phyloP scores from a whole-genome alignment of 2,888 invertebrate species.

The Neoitamus cyanurus region DNA sequence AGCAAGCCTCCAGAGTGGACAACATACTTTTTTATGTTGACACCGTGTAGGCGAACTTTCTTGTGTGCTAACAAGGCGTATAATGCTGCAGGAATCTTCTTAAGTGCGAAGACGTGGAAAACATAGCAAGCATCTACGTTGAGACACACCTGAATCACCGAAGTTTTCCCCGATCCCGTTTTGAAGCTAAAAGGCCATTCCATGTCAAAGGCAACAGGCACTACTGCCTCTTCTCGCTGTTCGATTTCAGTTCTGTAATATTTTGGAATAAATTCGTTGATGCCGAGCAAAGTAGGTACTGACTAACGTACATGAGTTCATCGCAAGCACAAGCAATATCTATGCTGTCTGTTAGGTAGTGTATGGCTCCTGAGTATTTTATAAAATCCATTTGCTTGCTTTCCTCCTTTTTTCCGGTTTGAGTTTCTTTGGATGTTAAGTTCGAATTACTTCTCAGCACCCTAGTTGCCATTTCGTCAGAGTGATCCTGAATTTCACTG shows the following conservation, averaged over 20 bases:
- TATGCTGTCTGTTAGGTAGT: constrained; percentile 63
- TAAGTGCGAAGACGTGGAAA: constrained; percentile 70
- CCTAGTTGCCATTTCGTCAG: neutral
- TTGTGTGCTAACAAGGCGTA: constrained; percentile 69
- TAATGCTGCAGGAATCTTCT: constrained; percentile 70
- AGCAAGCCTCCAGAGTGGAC: neutral
- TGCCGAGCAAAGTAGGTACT: neutral
- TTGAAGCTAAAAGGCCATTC: constrained; percentile 75
- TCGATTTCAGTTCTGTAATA: constrained; percentile 62
- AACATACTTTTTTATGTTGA: constrained; percentile 73
- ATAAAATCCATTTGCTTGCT: constrained; percentile 55
- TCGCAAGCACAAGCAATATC: constrained; percentile 68
- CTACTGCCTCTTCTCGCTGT: constrained; percentile 59
- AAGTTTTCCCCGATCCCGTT: constrained; percentile 71
- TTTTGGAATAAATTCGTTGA: neutral
- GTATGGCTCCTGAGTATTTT: constrained; percentile 60
- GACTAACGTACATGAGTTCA: constrained; percentile 63
- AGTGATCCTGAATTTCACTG: neutral
- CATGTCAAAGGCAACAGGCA: constrained; percentile 74
- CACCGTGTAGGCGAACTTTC: constrained; percentile 71
- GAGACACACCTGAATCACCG: constrained; percentile 73
- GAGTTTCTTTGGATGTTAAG: neutral
- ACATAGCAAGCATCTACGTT: constrained; percentile 69
- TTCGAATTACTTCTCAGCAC: neutral
- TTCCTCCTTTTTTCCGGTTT: neutral